phyloP scores from a whole-genome alignment of 2,113 vertebrate genomes.

The Macquaria ambigua region DNA sequence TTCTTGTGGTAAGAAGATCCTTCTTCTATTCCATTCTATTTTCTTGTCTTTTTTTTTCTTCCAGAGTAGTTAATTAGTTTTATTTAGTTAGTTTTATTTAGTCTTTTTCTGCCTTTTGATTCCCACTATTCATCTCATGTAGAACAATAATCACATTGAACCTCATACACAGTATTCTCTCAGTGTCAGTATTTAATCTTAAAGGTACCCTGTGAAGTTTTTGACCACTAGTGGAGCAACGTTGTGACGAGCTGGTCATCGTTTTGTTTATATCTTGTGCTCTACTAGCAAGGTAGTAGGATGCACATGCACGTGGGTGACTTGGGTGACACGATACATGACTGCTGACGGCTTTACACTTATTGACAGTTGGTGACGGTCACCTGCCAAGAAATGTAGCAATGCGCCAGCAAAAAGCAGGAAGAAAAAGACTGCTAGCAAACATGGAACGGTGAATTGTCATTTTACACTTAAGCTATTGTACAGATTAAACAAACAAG shows the following conservation, averaged over 20 bases:
- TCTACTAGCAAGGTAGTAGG: background rate
- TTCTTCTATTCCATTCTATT: background rate
- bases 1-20: conserved; percentile 87
- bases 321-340: too few species aligned
- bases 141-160: background rate
- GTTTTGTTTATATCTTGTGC: background rate
- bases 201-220: background rate
- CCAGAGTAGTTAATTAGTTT: background rate
- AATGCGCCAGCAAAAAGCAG: background rate
- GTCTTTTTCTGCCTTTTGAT: background rate
- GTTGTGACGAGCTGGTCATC: background rate
- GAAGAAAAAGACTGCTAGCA: background rate
- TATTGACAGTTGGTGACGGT: background rate
- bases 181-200: background rate
- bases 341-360: background rate
- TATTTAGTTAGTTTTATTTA: background rate
- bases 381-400: conserved; percentile 10
- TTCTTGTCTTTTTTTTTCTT: background rate
- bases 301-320: background rate
- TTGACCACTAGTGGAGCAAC: background rate
- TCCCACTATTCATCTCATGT: background rate
- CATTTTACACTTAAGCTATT: background rate
- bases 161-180: background rate
- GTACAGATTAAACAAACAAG: background rate
- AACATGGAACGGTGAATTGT: background rate